A percentile compares a stretch with the other conserved stretches of the same genome.
Evolutionary conservation across 23 tunicate genomes (phyloP).

Genomic region (Halocynthia roretzi): DNA sequence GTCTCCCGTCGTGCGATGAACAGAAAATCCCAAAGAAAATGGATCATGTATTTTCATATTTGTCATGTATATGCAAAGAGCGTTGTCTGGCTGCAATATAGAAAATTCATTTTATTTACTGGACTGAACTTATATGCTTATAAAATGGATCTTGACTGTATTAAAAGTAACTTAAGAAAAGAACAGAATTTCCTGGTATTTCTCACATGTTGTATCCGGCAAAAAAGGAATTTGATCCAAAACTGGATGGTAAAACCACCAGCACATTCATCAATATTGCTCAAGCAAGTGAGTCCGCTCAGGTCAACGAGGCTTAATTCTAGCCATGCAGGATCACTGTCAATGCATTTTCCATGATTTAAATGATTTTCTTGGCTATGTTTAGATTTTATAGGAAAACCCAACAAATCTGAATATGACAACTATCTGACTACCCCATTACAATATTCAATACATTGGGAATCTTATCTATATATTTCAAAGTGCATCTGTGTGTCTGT

Average conservation of each 20-base stretch:
- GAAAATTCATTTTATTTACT: not conserved
- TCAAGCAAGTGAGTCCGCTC: constrained; percentile 28
- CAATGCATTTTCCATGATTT: not conserved
- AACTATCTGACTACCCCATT: not conserved
- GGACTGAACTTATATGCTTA: no score
- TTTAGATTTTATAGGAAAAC: not conserved
- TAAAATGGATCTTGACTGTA: no score
- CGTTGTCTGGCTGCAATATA: not conserved
- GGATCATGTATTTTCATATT: not conserved
- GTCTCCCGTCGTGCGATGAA: not conserved
- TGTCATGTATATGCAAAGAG: not conserved
- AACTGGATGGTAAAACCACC: constrained; percentile 73
- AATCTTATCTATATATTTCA: no score
- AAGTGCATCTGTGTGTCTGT: no score
- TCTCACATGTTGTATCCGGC: constrained; percentile 1
- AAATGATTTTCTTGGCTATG: not conserved
- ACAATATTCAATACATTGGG: no score
- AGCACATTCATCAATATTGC: constrained; percentile 29
- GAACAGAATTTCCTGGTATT: not conserved
- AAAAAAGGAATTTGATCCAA: constrained; percentile 23
- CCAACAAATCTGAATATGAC: not conserved
- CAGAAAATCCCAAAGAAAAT: not conserved
- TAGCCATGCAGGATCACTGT: constrained; percentile 14
- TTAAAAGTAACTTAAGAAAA: no score
- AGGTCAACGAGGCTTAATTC: not conserved